Base-by-base conservation (phyloP, 2,113 vertebrate species). In the Chaenocephalus aceratus region DNA sequence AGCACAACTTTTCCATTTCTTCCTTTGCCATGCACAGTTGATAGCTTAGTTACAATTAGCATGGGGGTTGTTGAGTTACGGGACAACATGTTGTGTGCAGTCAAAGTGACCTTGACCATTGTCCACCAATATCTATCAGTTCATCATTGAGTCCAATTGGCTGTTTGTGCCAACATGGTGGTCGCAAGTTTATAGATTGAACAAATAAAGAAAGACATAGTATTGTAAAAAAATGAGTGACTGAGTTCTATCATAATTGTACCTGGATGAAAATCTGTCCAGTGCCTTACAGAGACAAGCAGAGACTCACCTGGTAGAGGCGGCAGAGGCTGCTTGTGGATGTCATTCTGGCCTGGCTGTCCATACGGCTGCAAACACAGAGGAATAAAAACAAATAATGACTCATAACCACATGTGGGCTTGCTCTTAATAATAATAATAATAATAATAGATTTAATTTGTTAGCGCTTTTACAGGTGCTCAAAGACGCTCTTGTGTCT, bases 261-360 rank as follows among this genome's bases (percentile, higher is more conserved):
- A 34, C 2, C 30, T 21, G 41, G 44, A 10, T 46, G 18, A 30
- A 9, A 34, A 21, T 34, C 8, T 66, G 36, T 7, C 5, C 36
- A 41, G 36, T 41, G 36, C 5, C 36, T 41, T 41, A 41, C 36
- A 41, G 36, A 36, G 36, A n/a, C 5, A 59, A n/a, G 44, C 49
- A 12, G 57, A 68, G 72, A 54, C 92, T 91, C 74, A 95, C 95
- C 94, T 94, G 95, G 94, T 9, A 95, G 82, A 73, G 95, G 95
- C 36, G 95, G 95, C 65, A 96, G 89, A 57, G 95, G 94, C 79
- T 95, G 95, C 88, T 95, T 95, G 91, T 96, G 95, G 72, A 95
- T 94, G 74, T 96, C 95, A 72, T 94, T 95, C 85, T 95, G 93
- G 80, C 94, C 92, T n/a, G 90, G 90, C 87, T 95, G 95, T 86